These are phyloP conservation scores for Bos taurus DNA, from an alignment of 2,113 vertebrate genomes.

Conservation along the genomic window ARS-UCD2.0 NC_037333.1:20870001-20870500, in stretches of 20 bases:
- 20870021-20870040: neutral
- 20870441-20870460: neutral
- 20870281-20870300: neutral
- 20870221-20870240: neutral
- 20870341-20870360: neutral
- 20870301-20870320: neutral
- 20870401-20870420: neutral
- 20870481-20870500: neutral
- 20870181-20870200: neutral
- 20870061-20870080: neutral
- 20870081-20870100: neutral
- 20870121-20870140: neutral
- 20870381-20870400: neutral
- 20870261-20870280: neutral
- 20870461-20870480: neutral
- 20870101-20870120: neutral
- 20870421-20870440: neutral
- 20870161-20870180: neutral
- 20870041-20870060: neutral
- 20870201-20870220: neutral
- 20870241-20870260: neutral
- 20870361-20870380: neutral
- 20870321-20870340: neutral
- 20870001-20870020: neutral
- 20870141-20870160: neutral